phyloP scores from a whole-genome alignment of 2,113 vertebrate genomes.

The Herpetotheres cachinnans region DNA sequence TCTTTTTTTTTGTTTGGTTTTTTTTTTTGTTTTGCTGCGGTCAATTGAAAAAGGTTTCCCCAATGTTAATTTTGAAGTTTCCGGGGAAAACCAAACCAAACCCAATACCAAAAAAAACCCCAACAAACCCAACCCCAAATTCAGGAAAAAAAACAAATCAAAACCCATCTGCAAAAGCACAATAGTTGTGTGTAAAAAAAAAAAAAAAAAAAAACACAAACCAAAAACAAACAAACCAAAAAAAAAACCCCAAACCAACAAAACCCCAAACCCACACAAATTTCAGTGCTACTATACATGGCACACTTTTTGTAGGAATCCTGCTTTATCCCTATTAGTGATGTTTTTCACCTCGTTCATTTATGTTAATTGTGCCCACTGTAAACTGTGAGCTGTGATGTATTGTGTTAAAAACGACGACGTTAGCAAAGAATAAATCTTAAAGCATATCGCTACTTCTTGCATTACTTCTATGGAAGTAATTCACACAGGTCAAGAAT shows the following conservation, averaged over 20 bases:
- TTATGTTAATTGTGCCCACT: neutral
- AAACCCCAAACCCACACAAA: too few species aligned
- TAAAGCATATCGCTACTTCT: fast-evolving
- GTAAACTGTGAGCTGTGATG: neutral
- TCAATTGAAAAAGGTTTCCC: neutral
- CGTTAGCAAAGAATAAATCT: neutral
- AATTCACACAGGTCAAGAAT: neutral
- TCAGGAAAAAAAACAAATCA: neutral
- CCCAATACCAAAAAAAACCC: neutral
- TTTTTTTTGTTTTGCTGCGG: neutral
- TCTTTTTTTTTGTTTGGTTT: too few species aligned
- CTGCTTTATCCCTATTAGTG: neutral
- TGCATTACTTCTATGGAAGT: neutral
- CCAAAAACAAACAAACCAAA: neutral
- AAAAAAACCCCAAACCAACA: neutral
- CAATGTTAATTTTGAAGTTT: neutral
- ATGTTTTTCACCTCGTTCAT: neutral
- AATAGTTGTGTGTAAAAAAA: neutral
- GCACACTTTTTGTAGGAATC: neutral
- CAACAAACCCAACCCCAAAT: neutral
- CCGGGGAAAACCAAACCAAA: too few species aligned
- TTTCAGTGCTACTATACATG: neutral
- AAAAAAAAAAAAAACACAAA: too few species aligned
- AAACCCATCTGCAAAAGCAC: neutral
- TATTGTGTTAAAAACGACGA: neutral